Evolutionary conservation across 2,888 invertebrate species (phyloP), one percentile per base, ranked within the genome.

Genomic region (Sympetrum striolatum): DNA sequence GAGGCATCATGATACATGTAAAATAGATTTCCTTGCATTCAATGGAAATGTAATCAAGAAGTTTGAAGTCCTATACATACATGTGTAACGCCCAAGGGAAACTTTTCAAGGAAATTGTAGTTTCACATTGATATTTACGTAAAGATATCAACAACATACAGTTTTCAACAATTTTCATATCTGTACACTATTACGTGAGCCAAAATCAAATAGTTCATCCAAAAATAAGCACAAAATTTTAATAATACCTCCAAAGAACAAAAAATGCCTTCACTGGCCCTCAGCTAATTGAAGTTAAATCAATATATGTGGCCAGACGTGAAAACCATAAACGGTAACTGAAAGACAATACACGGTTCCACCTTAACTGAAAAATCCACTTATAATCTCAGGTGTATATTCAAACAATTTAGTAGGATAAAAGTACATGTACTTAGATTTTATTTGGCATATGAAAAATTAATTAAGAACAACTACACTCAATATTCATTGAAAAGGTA

Each of bases 391-490:
- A 86, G 86, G 86, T 64, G 35, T 48, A 37, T 22, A 86, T 86
- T 86, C 60, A 86, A 86, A 86, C 86, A 86, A 86, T 86, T 60
- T 86, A 64, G 60, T 60, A 86, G 58, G 60, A 86, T 86, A 86
- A 86, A 64, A 86, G 86, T 86, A 86, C 86, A 86, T 86, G 58
- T 86, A 86, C 86, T 86, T 86, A 86, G 86, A 86, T 86, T 86
- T 86, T 86, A 86, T 86, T 86, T 86, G 86, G 86, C 60, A 86
- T 86, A 86, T 86, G 86, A 86, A 86, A 86, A 86, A 86, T 86
- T 86, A 86, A 86, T 58, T 37, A 35, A 60, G 86, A 86, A 86
- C 37, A 86, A 86, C 86, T 86, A 86, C 86, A 86, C 60, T 86
- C 86, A 86, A 86, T 86, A 60, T 35, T 86, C 60, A 86, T 86